Evolutionary conservation across 2,113 vertebrate genomes (phyloP).

Genomic region (Gambusia affinis): DNA sequence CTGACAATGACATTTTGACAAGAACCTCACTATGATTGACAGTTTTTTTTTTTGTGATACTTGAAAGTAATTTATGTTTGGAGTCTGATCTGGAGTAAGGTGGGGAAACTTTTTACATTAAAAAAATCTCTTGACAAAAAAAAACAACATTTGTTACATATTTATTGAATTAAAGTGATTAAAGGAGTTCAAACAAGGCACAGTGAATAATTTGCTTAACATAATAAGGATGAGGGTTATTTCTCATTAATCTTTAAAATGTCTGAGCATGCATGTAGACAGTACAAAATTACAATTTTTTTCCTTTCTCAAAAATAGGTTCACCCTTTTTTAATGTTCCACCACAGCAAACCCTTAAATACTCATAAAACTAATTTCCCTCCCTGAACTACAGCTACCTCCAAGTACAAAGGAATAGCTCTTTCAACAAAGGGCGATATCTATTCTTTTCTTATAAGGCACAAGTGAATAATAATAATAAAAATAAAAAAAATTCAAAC

Average conservation of each 20-base stretch:
- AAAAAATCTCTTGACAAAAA: constrained; percentile 30
- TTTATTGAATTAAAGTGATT: constrained; percentile 86
- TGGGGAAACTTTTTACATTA: constrained; percentile 46
- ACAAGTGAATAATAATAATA: constrained; percentile 77
- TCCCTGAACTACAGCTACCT: constrained; percentile 51
- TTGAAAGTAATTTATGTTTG: constrained; percentile 50
- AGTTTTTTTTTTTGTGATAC: constrained; percentile 43
- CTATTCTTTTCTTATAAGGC: constrained; percentile 78
- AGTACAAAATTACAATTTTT: constrained; percentile 49
- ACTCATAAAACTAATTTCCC: constrained; percentile 69
- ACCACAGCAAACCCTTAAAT: constrained; percentile 81
- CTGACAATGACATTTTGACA: constrained; percentile 42
- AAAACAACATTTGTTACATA: constrained; percentile 76
- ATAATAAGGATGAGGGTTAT: constrained; percentile 56
- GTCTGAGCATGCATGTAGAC: constrained; percentile 67
- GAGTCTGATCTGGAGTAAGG: constrained; percentile 2
- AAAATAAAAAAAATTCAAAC: not conserved
- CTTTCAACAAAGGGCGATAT: constrained; percentile 49
- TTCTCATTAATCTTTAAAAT: constrained; percentile 62
- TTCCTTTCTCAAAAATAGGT: constrained; percentile 48
- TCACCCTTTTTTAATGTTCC: constrained; percentile 32
- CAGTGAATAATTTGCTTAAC: constrained; percentile 74
- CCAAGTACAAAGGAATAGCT: constrained; percentile 71
- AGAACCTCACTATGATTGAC: constrained; percentile 38
- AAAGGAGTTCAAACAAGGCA: constrained; percentile 78